Evolutionary conservation across 2,888 invertebrate genomes (phyloP), one percentile per base, ranked within the genome.

Genomic region (Latrodectus hesperus): DNA sequence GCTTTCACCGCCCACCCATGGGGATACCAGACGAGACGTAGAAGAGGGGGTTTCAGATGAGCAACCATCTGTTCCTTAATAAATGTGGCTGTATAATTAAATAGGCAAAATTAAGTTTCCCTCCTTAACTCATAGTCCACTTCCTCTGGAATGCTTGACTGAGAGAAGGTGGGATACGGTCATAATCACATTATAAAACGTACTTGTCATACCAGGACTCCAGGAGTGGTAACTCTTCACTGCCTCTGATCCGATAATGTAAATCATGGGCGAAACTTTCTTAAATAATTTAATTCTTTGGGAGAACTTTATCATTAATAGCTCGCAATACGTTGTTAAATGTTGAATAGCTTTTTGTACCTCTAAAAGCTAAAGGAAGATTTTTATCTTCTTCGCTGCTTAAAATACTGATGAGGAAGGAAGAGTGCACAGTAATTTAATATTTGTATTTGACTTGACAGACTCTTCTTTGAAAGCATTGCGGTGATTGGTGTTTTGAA

Each of bases 41-140:
- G 52, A 14, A 22, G 38, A 49, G 64, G 70, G n/a, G 38, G 71
- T 60, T 60, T 49, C 79, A 79, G 60, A 60, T 64, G 79, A 73
- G 68, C 74, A 55, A 68, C 82, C 74, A 74, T 67, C 82, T 82
- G 82, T 72, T 68, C 68, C 74, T 75, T 82, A 68, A 82, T 75
- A 75, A 55, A 75, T 26, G 75, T 26, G 82, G 51, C 55, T 82
- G 82, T 82, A 82, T 82, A 82, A 82, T 82, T 82, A 82, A 82
- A 82, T 82, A 82, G 82, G 68, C 49, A 53, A 75, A 82, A 82
- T 82, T 75, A 82, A 75, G 82, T 82, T 75, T 68, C 74, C 17
- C 38, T 64, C 68, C 68, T 65, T 9, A 71, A 55, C 78, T 16
- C 38, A 60, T 60, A 49, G 55, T 55, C 12, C 68, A n/a, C 22